These are phyloP conservation scores for Papilio polyxenes DNA, from an alignment of 1,140 invertebrate genomes.

Conservation along the genomic window DNA sequence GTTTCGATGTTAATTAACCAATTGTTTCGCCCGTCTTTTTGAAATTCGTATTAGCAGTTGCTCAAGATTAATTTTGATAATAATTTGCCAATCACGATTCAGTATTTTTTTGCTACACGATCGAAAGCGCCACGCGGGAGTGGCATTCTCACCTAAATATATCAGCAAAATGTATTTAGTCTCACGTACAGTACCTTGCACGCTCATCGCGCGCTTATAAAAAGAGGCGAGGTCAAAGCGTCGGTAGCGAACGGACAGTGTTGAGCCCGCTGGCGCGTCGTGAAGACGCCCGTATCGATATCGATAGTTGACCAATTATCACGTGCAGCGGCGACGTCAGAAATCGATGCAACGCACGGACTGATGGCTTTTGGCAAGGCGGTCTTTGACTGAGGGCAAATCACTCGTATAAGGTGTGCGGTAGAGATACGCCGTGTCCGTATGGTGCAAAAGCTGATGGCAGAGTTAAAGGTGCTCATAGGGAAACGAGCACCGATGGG, in stretches of 20 bases:
- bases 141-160: conserved; percentile 68
- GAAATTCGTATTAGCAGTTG: conserved; percentile 17
- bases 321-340: conserved; percentile 72
- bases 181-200: conserved; percentile 69
- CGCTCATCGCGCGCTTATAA: conserved; percentile 77
- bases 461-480: conserved; percentile 77
- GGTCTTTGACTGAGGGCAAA: conserved; percentile 63
- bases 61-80: conserved; percentile 22
- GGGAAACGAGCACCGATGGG: conserved; percentile 73
- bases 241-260: conserved; percentile 65
- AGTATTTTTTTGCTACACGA: conserved; percentile 1
- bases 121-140: conserved; percentile 50
- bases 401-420: conserved; percentile 65
- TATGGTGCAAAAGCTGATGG: conserved; percentile 78
- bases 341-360: conserved; percentile 64
- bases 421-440: conserved; percentile 66
- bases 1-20: conserved; percentile 55
- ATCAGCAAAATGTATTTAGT: conserved; percentile 65
- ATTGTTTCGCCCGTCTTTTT: conserved; percentile 36
- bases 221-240: conserved; percentile 75
- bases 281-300: conserved; percentile 68
- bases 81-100: conserved; percentile 19
- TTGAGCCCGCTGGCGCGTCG: conserved; percentile 67
- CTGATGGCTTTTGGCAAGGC: conserved; percentile 74
- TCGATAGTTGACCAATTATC: conserved; percentile 64